These are phyloP conservation scores for Nomia melanderi DNA, from an alignment of 1,140 invertebrate species.

Conservation along the genomic window DNA sequence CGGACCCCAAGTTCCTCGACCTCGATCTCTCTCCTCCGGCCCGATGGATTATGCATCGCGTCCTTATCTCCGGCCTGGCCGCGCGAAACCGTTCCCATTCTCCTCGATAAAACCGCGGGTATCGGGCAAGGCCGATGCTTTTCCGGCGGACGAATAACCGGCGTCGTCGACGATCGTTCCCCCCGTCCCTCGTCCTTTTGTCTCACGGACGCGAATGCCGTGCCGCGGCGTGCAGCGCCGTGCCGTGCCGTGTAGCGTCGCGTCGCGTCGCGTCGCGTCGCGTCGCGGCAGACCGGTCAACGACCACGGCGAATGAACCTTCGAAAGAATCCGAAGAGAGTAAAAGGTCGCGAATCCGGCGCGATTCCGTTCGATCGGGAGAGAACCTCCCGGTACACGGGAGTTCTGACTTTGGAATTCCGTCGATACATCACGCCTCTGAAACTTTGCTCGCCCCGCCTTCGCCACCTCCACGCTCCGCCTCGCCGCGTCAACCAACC, in stretches of 20 bases:
- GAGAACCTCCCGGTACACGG: slow-evolving; percentile 46
- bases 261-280: too few relatives aligned
- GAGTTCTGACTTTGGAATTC: slow-evolving; percentile 76
- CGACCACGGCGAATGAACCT: too few relatives aligned
- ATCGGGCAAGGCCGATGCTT: neutral
- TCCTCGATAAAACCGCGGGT: neutral
- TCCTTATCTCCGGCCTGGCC: slow-evolving; percentile 45
- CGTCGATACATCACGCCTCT: slow-evolving; percentile 79
- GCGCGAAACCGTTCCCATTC: neutral
- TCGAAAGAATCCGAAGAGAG: too few relatives aligned
- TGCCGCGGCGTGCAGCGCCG: too few relatives aligned
- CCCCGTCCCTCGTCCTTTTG: too few relatives aligned
- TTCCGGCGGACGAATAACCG: neutral
- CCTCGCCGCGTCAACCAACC: slow-evolving; percentile 69
- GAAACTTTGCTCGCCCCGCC: slow-evolving; percentile 74
- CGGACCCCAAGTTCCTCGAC: slow-evolving; percentile 45
- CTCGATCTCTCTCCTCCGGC: slow-evolving; percentile 62
- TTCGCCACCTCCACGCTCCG: slow-evolving; percentile 75
- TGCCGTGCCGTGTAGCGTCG: too few relatives aligned
- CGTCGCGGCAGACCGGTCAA: too few relatives aligned
- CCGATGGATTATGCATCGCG: slow-evolving; percentile 61
- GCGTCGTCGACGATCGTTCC: too few relatives aligned
- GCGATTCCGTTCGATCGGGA: slow-evolving; percentile 17
- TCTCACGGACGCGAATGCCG: neutral
- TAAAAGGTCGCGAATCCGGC: neutral